Percentiles rank a stretch among this genome's conserved stretches.
Evolutionary conservation across 2,113 vertebrate species (phyloP).

Genomic region (Tor tambroides): DNA sequence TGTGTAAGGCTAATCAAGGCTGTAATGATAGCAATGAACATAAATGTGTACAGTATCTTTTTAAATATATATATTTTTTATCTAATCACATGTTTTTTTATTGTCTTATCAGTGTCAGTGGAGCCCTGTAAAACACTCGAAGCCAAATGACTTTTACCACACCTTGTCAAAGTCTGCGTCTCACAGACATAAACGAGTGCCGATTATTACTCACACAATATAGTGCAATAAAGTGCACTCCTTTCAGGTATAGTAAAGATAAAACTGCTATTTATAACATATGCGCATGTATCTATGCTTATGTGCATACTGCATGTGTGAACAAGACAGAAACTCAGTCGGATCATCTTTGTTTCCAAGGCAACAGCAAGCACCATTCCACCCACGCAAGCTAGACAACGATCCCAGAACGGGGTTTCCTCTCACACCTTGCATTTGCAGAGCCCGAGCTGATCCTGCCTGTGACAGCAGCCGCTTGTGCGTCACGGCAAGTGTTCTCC

Average conservation of each 20-base stretch:
- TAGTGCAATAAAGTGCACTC: neutral
- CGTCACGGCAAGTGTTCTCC: slow-evolving; percentile 54
- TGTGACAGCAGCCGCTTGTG: slow-evolving; percentile 53
- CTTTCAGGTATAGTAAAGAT: slow-evolving; percentile 16
- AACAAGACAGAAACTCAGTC: slow-evolving; percentile 33
- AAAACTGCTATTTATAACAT: neutral
- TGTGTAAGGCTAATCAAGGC: neutral
- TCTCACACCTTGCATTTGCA: slow-evolving; percentile 56
- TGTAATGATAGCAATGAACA: neutral
- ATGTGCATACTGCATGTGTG: slow-evolving; percentile 26
- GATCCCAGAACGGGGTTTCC: slow-evolving; percentile 67
- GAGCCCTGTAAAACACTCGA: neutral
- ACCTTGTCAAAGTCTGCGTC: slow-evolving; percentile 1
- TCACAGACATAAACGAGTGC: neutral
- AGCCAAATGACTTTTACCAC: slow-evolving; percentile 9
- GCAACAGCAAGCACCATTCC: slow-evolving; percentile 22
- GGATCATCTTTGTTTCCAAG: slow-evolving; percentile 46
- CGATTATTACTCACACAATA: neutral
- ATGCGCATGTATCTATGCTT: neutral
- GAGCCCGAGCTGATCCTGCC: slow-evolving; percentile 56
- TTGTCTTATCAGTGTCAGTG: neutral
- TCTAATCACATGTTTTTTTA: neutral
- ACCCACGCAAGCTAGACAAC: neutral
- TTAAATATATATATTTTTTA: neutral
- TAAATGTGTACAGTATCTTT: neutral